Conservation (phyloP, 2,888 invertebrate species). For the Desoria tigrina region DNA sequence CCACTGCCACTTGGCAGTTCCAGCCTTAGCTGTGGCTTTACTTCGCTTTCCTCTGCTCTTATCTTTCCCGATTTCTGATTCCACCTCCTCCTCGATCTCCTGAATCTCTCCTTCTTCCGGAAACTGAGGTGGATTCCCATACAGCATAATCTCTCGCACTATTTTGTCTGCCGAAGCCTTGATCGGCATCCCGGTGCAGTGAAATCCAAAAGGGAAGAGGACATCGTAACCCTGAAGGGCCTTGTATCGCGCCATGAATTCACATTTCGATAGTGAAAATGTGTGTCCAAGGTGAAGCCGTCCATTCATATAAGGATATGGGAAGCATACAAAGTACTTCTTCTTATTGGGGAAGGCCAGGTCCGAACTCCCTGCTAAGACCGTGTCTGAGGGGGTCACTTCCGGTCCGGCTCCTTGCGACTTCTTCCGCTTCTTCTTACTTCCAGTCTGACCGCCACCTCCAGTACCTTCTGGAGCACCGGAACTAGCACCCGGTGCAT, state of each 20-base stretch:
- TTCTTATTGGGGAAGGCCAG: conserved; percentile 60
- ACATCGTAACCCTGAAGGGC: conserved; percentile 87
- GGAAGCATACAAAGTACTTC: conserved; percentile 93
- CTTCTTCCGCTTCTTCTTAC: conserved; percentile 22
- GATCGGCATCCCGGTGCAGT: conserved; percentile 99
- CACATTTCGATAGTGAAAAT: conserved; percentile 95
- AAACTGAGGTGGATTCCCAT: conserved; percentile 89
- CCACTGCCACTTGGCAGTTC: conserved; percentile 91
- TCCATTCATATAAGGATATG: conserved; percentile 99
- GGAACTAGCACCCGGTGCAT: conserved; percentile 66
- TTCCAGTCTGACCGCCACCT: background rate
- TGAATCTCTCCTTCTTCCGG: conserved; percentile 63
- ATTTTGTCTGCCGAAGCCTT: conserved; percentile 98
- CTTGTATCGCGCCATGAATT: conserved; percentile 62
- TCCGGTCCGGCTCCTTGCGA: background rate
- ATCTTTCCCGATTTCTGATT: conserved; percentile 67
- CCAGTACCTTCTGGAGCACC: background rate
- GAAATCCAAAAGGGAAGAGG: conserved; percentile 96
- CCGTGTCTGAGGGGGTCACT: background rate
- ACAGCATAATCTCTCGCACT: conserved; percentile 86
- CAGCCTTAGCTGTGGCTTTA: conserved; percentile 91
- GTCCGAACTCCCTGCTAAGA: background rate
- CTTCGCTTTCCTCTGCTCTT: conserved; percentile 94
- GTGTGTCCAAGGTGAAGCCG: conserved; percentile 95
- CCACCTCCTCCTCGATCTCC: conserved; percentile 59